Evolutionary conservation across 2,888 invertebrate genomes (phyloP).

Genomic region (Lypha dubia): DNA sequence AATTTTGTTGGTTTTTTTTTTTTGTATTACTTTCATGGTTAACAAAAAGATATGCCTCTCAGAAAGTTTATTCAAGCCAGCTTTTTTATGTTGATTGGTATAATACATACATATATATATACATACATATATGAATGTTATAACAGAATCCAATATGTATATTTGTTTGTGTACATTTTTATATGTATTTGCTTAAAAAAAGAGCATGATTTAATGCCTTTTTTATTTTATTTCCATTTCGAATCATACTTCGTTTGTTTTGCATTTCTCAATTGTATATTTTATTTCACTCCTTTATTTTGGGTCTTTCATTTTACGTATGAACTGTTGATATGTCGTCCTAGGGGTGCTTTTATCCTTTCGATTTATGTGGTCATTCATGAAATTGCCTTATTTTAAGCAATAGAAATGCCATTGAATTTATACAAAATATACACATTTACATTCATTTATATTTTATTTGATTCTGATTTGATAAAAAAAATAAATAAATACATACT

Average conservation of each 20-base stretch:
- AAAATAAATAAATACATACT: too few species aligned
- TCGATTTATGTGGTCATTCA: constrained; percentile 73
- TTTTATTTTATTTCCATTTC: constrained; percentile 60
- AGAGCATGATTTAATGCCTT: constrained; percentile 32
- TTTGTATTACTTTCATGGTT: constrained; percentile 33
- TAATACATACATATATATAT: too few species aligned
- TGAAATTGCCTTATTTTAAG: constrained; percentile 72
- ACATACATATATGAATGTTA: neutral
- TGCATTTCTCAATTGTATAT: constrained; percentile 29
- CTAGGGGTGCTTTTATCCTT: constrained; percentile 70
- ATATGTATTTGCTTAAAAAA: neutral
- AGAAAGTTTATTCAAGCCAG: constrained; percentile 66
- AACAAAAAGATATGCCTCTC: constrained; percentile 61
- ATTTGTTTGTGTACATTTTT: too few species aligned
- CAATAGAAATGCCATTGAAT: constrained; percentile 50
- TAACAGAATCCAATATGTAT: too few species aligned
- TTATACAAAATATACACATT: constrained; percentile 21
- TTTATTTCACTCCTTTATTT: constrained; percentile 4
- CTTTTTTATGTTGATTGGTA: constrained; percentile 65
- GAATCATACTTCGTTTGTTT: constrained; percentile 21
- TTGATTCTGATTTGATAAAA: constrained; percentile 55
- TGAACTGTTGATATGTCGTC: constrained; percentile 69
- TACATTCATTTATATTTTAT: constrained; percentile 43
- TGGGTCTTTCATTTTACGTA: constrained; percentile 41
- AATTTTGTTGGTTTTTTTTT: constrained; percentile 62